Percentiles rank a stretch among this genome's conserved stretches.
phyloP scores from a whole-genome alignment of 1,140 invertebrate genomes.

The Sitobion miscanthi region DNA sequence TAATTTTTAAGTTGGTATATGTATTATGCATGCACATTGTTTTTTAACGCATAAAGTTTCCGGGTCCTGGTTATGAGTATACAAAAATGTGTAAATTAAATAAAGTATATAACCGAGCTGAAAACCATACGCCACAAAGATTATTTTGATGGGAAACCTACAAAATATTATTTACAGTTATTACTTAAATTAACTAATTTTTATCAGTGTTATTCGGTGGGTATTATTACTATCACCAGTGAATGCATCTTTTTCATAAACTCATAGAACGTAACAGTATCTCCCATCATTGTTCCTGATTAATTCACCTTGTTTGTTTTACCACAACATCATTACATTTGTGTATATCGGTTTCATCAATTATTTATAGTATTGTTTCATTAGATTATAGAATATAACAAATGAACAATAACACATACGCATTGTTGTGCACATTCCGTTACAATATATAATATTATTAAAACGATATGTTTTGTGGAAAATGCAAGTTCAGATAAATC shows the following conservation, averaged over 20 bases:
- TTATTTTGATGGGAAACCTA: not conserved
- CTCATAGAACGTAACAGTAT: too few relatives aligned
- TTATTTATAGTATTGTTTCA: not conserved
- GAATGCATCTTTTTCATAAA: not conserved
- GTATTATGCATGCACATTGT: not conserved
- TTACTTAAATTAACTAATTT: too few relatives aligned
- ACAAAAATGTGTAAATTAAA: not conserved
- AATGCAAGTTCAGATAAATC: not conserved
- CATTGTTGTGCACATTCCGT: not conserved
- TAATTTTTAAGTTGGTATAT: too few relatives aligned
- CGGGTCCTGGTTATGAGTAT: not conserved
- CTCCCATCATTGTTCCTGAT: not conserved
- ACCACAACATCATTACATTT: not conserved
- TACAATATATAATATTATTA: too few relatives aligned
- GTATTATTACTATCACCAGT: too few relatives aligned
- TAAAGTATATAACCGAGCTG: too few relatives aligned
- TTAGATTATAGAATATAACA: not conserved
- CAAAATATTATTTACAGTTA: too few relatives aligned
- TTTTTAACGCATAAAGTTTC: not conserved
- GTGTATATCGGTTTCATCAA: not conserved
- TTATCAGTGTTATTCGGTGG: too few relatives aligned
- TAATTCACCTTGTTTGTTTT: not conserved
- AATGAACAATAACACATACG: not conserved
- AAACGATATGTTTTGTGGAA: not conserved
- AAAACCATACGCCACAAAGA: too few relatives aligned